Percentiles rank a stretch among this genome's conserved stretches.
These are phyloP conservation scores for Habrosyne pyritoides DNA, from an alignment of 2,888 invertebrate genomes.

Conservation along the genomic window DNA sequence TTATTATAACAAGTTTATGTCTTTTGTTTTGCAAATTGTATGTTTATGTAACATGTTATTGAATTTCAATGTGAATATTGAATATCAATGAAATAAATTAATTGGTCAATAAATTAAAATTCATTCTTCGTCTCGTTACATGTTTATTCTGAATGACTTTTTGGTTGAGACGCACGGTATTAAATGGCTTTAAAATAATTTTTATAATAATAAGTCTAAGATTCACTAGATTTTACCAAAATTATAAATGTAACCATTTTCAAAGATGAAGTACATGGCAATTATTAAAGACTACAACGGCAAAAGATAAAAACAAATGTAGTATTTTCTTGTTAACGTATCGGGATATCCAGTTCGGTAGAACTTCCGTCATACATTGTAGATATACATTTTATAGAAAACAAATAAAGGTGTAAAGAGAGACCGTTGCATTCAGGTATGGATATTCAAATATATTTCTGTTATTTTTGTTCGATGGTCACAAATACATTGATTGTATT, in stretches of 20 bases:
- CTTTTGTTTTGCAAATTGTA: constrained; percentile 10
- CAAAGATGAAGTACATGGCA: too few relatives aligned
- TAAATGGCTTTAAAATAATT: neutral
- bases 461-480: neutral
- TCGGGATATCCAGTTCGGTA: too few relatives aligned
- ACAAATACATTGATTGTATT: neutral
- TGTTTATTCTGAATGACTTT: neutral
- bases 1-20: constrained; percentile 13
- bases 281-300: too few relatives aligned
- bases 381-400: too few relatives aligned
- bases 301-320: too few relatives aligned
- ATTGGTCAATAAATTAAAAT: neutral
- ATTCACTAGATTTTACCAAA: too few relatives aligned
- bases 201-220: neutral
- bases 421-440: too few relatives aligned
- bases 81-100: neutral
- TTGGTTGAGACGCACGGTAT: neutral
- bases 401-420: too few relatives aligned
- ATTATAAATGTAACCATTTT: too few relatives aligned
- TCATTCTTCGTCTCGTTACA: neutral
- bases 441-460: neutral
- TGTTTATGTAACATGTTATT: constrained; percentile 1
- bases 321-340: too few relatives aligned
- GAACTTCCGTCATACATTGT: too few relatives aligned
- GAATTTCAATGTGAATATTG: neutral